A percentile compares a stretch with the other conserved stretches of the same genome.
phyloP scores from a whole-genome alignment of 2,797 vertebrate species.

The Bufotes viridis region DNA sequence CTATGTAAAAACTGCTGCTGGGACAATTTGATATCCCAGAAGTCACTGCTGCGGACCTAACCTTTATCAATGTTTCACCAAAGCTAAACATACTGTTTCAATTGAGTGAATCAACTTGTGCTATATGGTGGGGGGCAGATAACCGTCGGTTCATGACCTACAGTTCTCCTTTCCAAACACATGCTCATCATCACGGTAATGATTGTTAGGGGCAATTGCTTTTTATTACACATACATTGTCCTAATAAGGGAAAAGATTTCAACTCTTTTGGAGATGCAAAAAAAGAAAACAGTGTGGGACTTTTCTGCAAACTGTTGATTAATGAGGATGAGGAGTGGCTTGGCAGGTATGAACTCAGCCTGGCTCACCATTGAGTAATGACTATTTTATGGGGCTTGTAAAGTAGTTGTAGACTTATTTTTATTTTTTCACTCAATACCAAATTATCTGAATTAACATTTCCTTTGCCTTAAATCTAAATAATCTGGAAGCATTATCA shows the following conservation, averaged over 20 bases:
- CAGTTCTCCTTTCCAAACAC: slow-evolving; percentile 20
- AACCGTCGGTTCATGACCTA: slow-evolving; percentile 32
- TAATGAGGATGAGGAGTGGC: slow-evolving; percentile 76
- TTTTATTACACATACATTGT: slow-evolving; percentile 64
- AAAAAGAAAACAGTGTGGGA: slow-evolving; percentile 64
- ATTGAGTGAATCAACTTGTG: slow-evolving; percentile 6
- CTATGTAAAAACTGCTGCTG: background rate
- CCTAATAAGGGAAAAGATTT: slow-evolving; percentile 78
- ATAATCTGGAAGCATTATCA: too few relatives aligned
- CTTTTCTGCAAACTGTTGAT: slow-evolving; percentile 72
- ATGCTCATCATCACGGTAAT: slow-evolving; percentile 33
- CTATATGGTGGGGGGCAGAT: background rate
- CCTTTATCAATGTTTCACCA: slow-evolving; percentile 14
- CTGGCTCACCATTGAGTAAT: slow-evolving; percentile 72
- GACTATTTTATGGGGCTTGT: slow-evolving; percentile 65
- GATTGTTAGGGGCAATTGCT: slow-evolving; percentile 1
- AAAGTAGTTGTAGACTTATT: slow-evolving; percentile 11
- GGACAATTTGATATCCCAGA: background rate
- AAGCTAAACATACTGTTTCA: slow-evolving; percentile 16
- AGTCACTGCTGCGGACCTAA: background rate
- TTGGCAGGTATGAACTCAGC: slow-evolving; percentile 73
- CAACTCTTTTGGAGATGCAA: slow-evolving; percentile 69
- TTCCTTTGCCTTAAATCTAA: slow-evolving; percentile 27
- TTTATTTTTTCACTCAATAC: slow-evolving; percentile 6
- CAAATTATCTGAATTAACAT: slow-evolving; percentile 48